Conservation (phyloP, 2,113 vertebrate species). For the Toxostoma redivivum region DNA sequence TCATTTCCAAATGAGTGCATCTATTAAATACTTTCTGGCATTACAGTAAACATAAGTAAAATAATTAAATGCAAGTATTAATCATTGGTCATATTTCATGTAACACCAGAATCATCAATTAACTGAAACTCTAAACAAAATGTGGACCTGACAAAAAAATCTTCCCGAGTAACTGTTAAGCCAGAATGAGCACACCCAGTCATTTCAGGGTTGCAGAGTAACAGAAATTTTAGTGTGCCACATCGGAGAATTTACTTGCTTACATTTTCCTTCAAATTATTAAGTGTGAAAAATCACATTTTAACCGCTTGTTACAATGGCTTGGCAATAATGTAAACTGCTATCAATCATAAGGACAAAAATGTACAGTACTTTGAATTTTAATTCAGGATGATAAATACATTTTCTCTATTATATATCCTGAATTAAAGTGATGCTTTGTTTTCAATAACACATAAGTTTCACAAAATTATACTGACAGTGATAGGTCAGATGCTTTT, state of each 20-base stretch:
- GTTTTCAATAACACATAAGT: background rate
- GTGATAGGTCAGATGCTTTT: background rate
- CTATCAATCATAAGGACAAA: background rate
- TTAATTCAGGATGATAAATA: background rate
- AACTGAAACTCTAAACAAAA: background rate
- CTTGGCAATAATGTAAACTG: background rate
- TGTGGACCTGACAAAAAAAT: background rate
- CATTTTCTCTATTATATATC: background rate
- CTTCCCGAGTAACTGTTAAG: background rate
- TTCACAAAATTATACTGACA: background rate
- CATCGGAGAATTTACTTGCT: background rate
- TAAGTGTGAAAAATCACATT: background rate
- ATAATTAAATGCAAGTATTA: background rate
- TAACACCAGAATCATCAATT: background rate
- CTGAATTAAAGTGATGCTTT: background rate
- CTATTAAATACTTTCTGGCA: background rate
- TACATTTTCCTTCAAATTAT: background rate
- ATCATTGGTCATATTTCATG: background rate
- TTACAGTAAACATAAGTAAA: background rate
- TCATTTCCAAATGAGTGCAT: background rate
- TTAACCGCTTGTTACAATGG: background rate
- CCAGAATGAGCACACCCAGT: background rate
- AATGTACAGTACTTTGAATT: background rate
- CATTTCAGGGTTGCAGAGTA: background rate
- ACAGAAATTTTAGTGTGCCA: background rate